Conservation (phyloP, 2,113 vertebrate genomes). For the Oncorhynchus tshawytscha region DNA sequence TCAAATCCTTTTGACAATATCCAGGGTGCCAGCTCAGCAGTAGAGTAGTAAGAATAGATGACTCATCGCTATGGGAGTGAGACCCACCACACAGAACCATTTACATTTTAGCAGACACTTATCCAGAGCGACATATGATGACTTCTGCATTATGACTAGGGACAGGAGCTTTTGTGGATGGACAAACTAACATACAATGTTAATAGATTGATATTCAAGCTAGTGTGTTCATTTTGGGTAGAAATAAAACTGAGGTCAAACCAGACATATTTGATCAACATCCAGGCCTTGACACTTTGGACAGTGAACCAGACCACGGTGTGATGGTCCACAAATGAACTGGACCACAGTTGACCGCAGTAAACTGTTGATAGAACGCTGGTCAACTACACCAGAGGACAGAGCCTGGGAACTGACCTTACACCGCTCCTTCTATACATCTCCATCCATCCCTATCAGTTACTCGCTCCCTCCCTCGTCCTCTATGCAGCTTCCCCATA, state of each 20-base stretch:
- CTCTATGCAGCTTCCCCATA: too few species aligned
- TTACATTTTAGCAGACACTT: too few species aligned
- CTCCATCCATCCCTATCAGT: background rate
- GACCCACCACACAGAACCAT: too few species aligned
- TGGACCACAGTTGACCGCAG: background rate
- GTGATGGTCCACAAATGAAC: background rate
- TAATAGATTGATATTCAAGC: too few species aligned
- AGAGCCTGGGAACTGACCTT: background rate
- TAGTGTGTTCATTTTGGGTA: too few species aligned
- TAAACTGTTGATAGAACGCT: background rate
- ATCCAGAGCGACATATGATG: too few species aligned
- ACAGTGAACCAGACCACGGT: slow-evolving; percentile 19
- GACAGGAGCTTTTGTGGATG: too few species aligned
- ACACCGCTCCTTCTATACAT: background rate
- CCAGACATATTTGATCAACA: too few species aligned
- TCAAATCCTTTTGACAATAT: slow-evolving; percentile 41
- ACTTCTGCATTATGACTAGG: too few species aligned
- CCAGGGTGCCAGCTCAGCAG: slow-evolving; percentile 45
- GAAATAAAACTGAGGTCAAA: background rate
- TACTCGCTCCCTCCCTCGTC: background rate
- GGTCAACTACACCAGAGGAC: background rate
- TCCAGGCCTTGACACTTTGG: slow-evolving; percentile 9
- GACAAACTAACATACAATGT: too few species aligned
- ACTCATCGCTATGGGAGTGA: too few species aligned
- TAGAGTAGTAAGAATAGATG: too few species aligned